Evolutionary conservation across 2,113 vertebrate species (phyloP).

Genomic region (Zosterops borbonicus): DNA sequence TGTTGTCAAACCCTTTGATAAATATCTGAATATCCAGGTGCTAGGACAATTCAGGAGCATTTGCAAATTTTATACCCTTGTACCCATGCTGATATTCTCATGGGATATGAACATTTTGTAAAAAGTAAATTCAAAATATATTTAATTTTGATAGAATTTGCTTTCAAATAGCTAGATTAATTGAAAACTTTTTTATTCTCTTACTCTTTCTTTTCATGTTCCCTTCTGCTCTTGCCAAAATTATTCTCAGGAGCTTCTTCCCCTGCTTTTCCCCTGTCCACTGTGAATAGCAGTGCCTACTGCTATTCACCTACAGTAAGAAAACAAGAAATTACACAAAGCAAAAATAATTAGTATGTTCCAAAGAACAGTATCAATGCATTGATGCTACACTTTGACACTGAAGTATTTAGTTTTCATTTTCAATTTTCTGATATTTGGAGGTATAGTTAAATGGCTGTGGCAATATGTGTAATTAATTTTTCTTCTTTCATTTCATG

Average conservation of each 20-base stretch:
- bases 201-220: neutral
- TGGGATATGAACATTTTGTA: neutral
- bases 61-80: neutral
- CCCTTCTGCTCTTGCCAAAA: neutral
- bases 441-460: constrained; percentile 47
- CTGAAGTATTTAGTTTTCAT: constrained; percentile 23
- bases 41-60: neutral
- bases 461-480: constrained; percentile 44
- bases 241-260: neutral
- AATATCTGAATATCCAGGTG: neutral
- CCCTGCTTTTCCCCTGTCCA: neutral
- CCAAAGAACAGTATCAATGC: neutral
- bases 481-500: constrained; percentile 58
- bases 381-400: constrained; percentile 14
- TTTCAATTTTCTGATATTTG: constrained; percentile 51
- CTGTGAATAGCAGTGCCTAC: neutral
- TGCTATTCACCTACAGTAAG: neutral
- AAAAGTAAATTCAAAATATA: neutral
- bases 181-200: neutral
- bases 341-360: neutral
- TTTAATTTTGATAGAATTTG: neutral
- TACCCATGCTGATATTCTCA: neutral
- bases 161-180: neutral
- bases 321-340: neutral
- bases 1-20: neutral